These are phyloP conservation scores for Mormyrus iriodes DNA, from an alignment of 2,113 vertebrate species.

Conservation along the genomic window DNA sequence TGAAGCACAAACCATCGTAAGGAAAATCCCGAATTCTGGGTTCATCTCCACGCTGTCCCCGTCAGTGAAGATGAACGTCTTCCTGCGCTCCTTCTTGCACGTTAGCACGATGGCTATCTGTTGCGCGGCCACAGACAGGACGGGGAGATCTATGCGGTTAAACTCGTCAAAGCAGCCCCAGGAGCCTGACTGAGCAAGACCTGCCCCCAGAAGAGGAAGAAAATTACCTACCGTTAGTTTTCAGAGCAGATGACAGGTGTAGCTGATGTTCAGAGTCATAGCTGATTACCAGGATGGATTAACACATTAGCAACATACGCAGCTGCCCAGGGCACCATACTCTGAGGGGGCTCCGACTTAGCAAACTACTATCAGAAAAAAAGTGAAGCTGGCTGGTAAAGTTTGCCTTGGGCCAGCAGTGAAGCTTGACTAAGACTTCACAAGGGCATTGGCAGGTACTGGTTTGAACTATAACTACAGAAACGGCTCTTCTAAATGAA, in stretches of 20 bases:
- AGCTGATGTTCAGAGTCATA: not conserved
- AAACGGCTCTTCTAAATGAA: not conserved
- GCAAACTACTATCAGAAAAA: not conserved
- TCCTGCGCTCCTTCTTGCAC: conserved; percentile 84
- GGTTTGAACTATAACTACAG: not conserved
- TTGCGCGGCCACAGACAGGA: conserved; percentile 91
- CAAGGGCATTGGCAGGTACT: not conserved
- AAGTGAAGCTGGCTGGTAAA: not conserved
- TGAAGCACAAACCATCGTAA: conserved; percentile 80
- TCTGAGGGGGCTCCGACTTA: not conserved
- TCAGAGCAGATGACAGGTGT: too few species aligned
- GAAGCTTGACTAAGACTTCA: not conserved
- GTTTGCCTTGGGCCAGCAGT: not conserved
- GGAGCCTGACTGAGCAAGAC: conserved; percentile 91
- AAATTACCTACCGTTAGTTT: conserved; percentile 4
- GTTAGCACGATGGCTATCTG: conserved; percentile 89
- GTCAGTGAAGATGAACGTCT: conserved; percentile 86
- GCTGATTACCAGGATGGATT: not conserved
- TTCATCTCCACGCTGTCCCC: conserved; percentile 90
- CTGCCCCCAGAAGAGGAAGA: conserved; percentile 54
- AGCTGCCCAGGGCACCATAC: not conserved
- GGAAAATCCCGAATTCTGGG: conserved; percentile 91
- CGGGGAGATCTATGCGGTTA: conserved; percentile 90
- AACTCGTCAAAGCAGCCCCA: conserved; percentile 99
- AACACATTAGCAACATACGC: not conserved